Evolutionary conservation across 2,113 vertebrate genomes (phyloP).

Genomic region (Callithrix jacchus): DNA sequence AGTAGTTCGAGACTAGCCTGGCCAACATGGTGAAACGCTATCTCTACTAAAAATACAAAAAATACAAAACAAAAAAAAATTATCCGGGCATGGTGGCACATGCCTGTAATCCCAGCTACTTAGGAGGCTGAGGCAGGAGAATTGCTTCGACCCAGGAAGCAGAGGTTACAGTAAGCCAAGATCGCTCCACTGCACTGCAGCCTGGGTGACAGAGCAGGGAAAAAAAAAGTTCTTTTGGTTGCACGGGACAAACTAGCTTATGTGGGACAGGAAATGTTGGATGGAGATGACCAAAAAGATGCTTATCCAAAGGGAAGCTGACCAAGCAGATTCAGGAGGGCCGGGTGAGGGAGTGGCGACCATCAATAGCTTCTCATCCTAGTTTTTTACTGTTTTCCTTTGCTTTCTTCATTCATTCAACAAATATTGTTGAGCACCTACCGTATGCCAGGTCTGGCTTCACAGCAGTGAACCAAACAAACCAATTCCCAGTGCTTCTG

Average conservation of each 20-base stretch:
- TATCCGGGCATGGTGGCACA: too few relatives aligned
- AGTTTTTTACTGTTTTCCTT: not conserved
- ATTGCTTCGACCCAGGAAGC: too few relatives aligned
- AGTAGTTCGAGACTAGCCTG: too few relatives aligned
- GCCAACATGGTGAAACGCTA: too few relatives aligned
- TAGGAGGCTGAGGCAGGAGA: too few relatives aligned
- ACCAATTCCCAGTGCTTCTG: not conserved
- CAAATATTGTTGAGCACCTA: not conserved
- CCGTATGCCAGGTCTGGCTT: not conserved
- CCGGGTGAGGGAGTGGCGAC: not conserved
- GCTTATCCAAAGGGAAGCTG: not conserved
- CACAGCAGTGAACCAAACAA: not conserved
- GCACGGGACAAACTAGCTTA: not conserved
- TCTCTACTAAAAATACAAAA: too few relatives aligned
- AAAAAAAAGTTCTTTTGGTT: slow-evolving; percentile 18
- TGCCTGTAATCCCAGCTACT: too few relatives aligned
- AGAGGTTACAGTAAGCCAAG: too few relatives aligned
- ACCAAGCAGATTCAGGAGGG: not conserved
- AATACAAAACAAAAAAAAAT: too few relatives aligned
- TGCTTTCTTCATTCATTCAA: not conserved
- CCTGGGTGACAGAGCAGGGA: too few relatives aligned
- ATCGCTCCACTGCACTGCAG: too few relatives aligned
- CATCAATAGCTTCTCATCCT: not conserved
- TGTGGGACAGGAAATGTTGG: not conserved
- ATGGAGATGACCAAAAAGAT: not conserved